Percentiles rank a stretch among this genome's conserved stretches.
Conservation (phyloP, 2,113 vertebrate species). For the Pipra filicauda region DNA sequence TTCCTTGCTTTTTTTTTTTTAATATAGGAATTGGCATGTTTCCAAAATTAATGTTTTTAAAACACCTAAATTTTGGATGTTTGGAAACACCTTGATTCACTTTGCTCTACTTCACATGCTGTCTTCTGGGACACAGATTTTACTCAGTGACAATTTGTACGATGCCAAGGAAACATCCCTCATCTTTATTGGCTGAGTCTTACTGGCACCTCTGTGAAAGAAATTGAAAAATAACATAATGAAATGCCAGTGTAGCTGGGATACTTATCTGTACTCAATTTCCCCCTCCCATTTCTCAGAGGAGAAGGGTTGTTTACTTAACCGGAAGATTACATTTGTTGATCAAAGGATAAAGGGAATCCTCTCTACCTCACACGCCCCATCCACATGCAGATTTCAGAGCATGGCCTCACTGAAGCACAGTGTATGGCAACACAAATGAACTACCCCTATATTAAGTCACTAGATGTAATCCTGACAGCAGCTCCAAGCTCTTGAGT, state of each 20-base stretch:
- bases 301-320: conserved; percentile 24
- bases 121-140: neutral
- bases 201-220: neutral
- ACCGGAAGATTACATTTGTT: neutral
- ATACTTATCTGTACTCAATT: neutral
- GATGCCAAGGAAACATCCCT: neutral
- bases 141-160: neutral
- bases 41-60: neutral
- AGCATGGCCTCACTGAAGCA: neutral
- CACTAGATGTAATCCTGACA: conserved; percentile 62
- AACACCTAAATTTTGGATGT: neutral
- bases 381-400: neutral
- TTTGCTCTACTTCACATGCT: neutral
- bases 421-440: conserved; percentile 17
- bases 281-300: neutral
- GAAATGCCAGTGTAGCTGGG: neutral
- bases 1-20: neutral
- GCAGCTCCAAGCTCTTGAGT: conserved; percentile 7
- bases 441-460: conserved; percentile 56
- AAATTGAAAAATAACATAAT: neutral
- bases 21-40: neutral
- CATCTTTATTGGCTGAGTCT: neutral
- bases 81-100: neutral
- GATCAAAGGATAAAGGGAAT: neutral
- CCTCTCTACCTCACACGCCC: neutral